Evolutionary conservation across 1,140 invertebrate species (phyloP).

Genomic region (Diploscapter pachys): DNA sequence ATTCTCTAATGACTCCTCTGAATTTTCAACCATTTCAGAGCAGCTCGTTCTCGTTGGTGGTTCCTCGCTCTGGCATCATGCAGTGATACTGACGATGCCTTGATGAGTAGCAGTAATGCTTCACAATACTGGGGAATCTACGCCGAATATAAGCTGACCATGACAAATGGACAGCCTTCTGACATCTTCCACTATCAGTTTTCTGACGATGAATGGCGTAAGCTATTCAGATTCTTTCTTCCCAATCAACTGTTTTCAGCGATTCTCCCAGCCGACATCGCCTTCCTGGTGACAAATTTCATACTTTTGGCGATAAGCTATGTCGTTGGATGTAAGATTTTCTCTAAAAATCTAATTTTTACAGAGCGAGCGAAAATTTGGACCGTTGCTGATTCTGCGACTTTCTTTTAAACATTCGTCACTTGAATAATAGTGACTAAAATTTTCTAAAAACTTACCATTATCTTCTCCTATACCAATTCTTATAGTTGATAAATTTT

Average conservation of each 20-base stretch:
- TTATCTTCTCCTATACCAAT: too few species aligned
- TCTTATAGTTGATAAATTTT: background rate
- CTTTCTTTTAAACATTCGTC: too few species aligned
- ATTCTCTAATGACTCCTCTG: background rate
- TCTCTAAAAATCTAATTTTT: constrained; percentile 16
- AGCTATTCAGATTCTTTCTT: constrained; percentile 60
- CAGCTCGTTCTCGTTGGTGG: constrained; percentile 59
- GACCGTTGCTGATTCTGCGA: background rate
- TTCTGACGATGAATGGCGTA: constrained; percentile 87
- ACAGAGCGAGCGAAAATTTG: constrained; percentile 8
- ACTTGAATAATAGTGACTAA: too few species aligned
- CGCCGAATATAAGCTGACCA: constrained; percentile 69
- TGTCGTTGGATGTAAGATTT: constrained; percentile 14
- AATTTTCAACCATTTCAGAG: constrained; percentile 40
- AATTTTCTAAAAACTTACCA: too few species aligned
- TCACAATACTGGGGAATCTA: constrained; percentile 57
- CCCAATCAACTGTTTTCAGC: constrained; percentile 65
- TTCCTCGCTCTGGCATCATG: constrained; percentile 58
- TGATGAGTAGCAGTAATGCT: constrained; percentile 7
- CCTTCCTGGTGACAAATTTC: constrained; percentile 69
- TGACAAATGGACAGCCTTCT: constrained; percentile 76
- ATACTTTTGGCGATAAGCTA: constrained; percentile 63
- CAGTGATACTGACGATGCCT: constrained; percentile 25
- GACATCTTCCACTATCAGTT: constrained; percentile 80
- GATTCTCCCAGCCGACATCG: constrained; percentile 71